These are phyloP conservation scores for Scleropages formosus DNA, from an alignment of 2,797 vertebrate species.

Conservation along the genomic window DNA sequence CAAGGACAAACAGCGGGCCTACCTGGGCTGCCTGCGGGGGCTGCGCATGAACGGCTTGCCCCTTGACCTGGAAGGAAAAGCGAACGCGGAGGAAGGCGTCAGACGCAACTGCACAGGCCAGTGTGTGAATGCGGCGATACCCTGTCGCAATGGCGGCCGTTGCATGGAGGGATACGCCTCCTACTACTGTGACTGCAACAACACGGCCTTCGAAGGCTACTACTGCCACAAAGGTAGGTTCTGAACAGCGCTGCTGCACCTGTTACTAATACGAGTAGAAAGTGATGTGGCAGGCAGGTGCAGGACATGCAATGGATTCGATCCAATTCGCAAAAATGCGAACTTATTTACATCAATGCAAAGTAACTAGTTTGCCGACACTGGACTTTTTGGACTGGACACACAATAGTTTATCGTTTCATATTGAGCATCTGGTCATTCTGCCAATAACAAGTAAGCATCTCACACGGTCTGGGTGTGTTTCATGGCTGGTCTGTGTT, in stretches of 20 bases:
- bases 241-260: too few relatives aligned
- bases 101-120: conserved; percentile 88
- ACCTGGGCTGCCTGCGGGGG: conserved; percentile 88
- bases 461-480: background rate
- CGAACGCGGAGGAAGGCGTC: conserved; percentile 84
- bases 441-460: too few relatives aligned
- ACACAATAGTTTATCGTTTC: too few relatives aligned
- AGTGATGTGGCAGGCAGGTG: too few relatives aligned
- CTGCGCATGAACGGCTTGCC: conserved; percentile 90
- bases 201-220: conserved; percentile 89
- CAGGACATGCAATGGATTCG: too few relatives aligned
- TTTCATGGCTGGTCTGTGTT: conserved; percentile 11
- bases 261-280: too few relatives aligned
- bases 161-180: conserved; percentile 92
- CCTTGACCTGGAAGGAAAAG: conserved; percentile 88
- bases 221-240: conserved; percentile 86
- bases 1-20: conserved; percentile 84
- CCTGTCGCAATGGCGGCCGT: conserved; percentile 87
- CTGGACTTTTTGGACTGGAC: too few relatives aligned
- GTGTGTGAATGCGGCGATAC: conserved; percentile 82
- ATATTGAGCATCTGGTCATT: too few relatives aligned
- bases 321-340: too few relatives aligned
- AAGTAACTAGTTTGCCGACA: too few relatives aligned
- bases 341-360: too few relatives aligned
- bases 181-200: conserved; percentile 92